These are phyloP conservation scores for Eulemur rubriventer DNA, from an alignment of 2,797 vertebrate species.

Conservation along the genomic window DNA sequence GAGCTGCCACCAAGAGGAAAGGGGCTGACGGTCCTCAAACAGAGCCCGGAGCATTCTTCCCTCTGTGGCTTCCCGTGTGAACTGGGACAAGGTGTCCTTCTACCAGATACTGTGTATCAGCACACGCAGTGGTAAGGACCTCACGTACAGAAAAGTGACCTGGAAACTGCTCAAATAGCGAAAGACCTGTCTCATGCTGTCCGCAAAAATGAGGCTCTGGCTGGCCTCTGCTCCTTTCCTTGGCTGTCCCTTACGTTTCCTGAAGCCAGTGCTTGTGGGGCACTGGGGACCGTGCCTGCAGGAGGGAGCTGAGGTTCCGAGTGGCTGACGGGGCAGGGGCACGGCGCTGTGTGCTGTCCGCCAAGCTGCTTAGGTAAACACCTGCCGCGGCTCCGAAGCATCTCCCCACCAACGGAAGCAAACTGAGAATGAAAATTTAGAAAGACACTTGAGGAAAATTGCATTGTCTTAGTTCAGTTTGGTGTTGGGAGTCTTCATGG, in stretches of 20 bases:
- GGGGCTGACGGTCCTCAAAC: accelerated
- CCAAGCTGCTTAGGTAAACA: not conserved
- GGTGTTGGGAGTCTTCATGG: accelerated
- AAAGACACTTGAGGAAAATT: not conserved
- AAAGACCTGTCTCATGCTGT: too few relatives aligned
- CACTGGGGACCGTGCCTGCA: accelerated
- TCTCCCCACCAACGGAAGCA: not conserved
- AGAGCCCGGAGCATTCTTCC: accelerated
- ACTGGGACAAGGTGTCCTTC: not conserved
- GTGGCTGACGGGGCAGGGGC: not conserved
- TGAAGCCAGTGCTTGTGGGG: not conserved
- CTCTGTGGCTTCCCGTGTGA: accelerated
- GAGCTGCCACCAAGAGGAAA: accelerated
- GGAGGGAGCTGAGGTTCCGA: not conserved
- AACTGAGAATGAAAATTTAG: accelerated
- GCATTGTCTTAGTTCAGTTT: not conserved
- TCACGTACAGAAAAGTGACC: accelerated
- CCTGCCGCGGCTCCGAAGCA: accelerated
- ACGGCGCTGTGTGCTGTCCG: accelerated
- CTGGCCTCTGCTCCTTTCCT: not conserved
- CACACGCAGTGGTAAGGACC: accelerated
- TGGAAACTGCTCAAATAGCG: not conserved
- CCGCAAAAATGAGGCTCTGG: accelerated
- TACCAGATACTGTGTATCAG: accelerated
- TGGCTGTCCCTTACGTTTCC: not conserved